A percentile compares a stretch with the other conserved stretches of the same genome.
phyloP scores from a whole-genome alignment of 2,113 vertebrate genomes.

The Tupaia chinensis region DNA sequence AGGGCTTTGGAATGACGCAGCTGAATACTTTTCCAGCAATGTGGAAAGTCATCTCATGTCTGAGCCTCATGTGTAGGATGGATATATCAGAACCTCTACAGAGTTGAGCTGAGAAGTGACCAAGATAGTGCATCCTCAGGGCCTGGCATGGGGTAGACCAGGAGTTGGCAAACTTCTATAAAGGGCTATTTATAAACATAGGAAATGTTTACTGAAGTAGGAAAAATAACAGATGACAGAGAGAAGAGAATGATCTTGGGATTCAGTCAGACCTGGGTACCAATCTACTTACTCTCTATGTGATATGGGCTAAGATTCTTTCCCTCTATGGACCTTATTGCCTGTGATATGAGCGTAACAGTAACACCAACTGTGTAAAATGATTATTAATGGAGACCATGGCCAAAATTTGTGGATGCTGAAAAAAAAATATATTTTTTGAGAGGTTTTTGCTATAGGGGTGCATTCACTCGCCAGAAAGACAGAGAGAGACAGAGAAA shows the following conservation, averaged over 20 bases:
- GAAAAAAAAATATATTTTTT: conserved; percentile 21
- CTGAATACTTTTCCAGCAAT: not conserved
- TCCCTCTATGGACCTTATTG: not conserved
- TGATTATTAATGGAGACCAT: not conserved
- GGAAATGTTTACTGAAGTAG: not conserved
- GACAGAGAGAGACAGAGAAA: no score
- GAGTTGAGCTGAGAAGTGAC: not conserved
- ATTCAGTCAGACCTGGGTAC: not conserved
- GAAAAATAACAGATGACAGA: not conserved
- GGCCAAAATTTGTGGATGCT: not conserved
- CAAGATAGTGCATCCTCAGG: not conserved
- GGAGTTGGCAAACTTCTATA: not conserved
- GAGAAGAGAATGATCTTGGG: not conserved
- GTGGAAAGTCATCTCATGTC: not conserved
- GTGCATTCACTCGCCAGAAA: no score
- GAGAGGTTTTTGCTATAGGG: not conserved
- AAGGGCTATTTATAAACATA: not conserved
- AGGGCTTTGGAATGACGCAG: not conserved
- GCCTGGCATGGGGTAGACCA: not conserved
- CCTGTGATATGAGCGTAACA: not conserved
- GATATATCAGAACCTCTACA: not conserved
- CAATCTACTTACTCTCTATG: not conserved
- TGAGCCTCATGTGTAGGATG: not conserved
- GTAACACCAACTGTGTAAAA: not conserved
- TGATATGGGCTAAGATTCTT: not conserved